A percentile compares a stretch with the other conserved stretches of the same genome.
Conservation (phyloP, 2,888 invertebrate species). For the Ferdinandea cuprea region DNA sequence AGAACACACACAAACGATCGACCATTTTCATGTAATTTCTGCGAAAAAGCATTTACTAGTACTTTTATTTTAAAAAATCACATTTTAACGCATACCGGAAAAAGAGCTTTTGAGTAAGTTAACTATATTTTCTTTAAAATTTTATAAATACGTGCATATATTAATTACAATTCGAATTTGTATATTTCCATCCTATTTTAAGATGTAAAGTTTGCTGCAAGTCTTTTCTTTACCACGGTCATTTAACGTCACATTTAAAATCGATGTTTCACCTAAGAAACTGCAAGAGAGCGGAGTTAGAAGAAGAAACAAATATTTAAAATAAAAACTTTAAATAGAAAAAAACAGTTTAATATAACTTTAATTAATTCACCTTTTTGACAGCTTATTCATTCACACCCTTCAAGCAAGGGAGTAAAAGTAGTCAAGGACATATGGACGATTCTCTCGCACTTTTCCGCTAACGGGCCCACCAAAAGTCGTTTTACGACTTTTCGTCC, state of each 20-base stretch:
- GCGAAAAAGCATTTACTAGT: conserved; percentile 59
- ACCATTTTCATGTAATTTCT: conserved; percentile 56
- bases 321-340: background rate
- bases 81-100: conserved; percentile 52
- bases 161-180: background rate
- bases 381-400: no score
- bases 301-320: background rate
- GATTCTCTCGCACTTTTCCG: no score
- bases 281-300: conserved; percentile 11
- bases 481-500: no score
- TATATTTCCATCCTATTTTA: background rate
- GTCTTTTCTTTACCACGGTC: conserved; percentile 35
- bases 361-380: no score
- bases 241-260: conserved; percentile 52
- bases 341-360: background rate
- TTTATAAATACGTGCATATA: background rate
- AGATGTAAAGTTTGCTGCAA: conserved; percentile 52
- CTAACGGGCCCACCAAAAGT: no score
- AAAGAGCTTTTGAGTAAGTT: conserved; percentile 53
- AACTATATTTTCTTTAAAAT: background rate
- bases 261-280: conserved; percentile 27
- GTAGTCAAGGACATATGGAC: no score
- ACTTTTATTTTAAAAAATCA: conserved; percentile 67
- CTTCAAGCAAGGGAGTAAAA: no score
- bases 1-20: conserved; percentile 68